Percentiles rank a stretch among this genome's conserved stretches.
Conservation (phyloP, 2,113 vertebrate species). For the Microtus pennsylvanicus region DNA sequence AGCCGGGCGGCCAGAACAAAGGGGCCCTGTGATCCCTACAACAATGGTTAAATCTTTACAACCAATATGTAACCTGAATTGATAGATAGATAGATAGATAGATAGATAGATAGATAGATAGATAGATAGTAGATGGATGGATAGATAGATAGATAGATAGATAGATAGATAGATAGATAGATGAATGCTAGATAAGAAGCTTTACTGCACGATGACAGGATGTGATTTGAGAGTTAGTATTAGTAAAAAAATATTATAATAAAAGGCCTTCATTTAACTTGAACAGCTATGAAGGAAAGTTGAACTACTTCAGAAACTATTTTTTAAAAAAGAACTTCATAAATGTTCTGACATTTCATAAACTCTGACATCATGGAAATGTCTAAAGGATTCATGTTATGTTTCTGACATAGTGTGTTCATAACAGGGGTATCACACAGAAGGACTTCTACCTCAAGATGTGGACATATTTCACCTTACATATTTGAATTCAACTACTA, state of each 20-base stretch:
- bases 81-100: background rate
- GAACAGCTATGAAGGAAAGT: background rate
- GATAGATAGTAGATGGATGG: too few relatives aligned
- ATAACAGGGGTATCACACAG: background rate
- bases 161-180: background rate
- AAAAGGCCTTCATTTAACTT: too few relatives aligned
- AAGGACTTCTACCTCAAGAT: background rate
- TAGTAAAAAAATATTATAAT: background rate
- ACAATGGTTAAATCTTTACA: background rate
- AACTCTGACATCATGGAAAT: background rate
- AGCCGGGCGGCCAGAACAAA: too few relatives aligned
- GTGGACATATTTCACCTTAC: background rate
- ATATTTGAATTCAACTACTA: background rate
- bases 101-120: background rate
- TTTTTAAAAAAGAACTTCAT: background rate
- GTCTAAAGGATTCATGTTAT: too few relatives aligned
- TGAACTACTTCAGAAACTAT: background rate
- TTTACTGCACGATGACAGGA: background rate
- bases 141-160: background rate
- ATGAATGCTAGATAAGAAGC: background rate
- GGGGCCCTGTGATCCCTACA: too few relatives aligned
- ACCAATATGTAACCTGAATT: background rate
- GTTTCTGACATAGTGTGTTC: background rate
- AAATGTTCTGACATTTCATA: too few relatives aligned
- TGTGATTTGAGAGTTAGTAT: background rate